Percentiles rank a stretch among this genome's conserved stretches.
phyloP scores from a whole-genome alignment of 1,140 invertebrate species.

The Heliconius melpomene region DNA sequence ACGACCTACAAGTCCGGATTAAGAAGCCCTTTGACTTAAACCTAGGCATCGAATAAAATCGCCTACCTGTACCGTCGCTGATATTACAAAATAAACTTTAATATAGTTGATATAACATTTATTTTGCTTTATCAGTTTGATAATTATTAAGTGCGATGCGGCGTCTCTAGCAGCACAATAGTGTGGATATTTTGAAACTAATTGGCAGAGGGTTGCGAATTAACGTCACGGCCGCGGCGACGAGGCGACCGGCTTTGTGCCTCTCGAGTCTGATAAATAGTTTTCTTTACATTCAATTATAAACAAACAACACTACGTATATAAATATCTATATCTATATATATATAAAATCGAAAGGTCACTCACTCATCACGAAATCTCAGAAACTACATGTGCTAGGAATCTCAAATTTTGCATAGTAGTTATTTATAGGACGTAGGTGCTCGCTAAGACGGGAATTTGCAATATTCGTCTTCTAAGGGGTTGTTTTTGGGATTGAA shows the following conservation, averaged over 20 bases:
- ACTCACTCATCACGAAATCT: no score
- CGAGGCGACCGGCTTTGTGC: slow-evolving; percentile 64
- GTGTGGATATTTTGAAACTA: slow-evolving; percentile 79
- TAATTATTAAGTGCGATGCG: slow-evolving; percentile 63
- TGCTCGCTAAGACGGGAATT: no score
- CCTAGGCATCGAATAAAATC: slow-evolving; percentile 64
- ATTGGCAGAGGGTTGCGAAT: slow-evolving; percentile 80
- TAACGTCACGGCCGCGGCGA: slow-evolving; percentile 71
- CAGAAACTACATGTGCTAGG: no score
- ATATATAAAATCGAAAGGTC: no score
- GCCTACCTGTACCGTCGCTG: slow-evolving; percentile 44
- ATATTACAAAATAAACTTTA: slow-evolving; percentile 43
- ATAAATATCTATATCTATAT: not conserved
- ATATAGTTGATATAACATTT: slow-evolving; percentile 36
- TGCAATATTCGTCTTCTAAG: no score
- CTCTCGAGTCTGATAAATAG: slow-evolving; percentile 60
- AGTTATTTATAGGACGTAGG: no score
- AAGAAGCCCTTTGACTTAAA: slow-evolving; percentile 80
- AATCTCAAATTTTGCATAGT: no score
- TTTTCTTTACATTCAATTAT: slow-evolving; percentile 47
- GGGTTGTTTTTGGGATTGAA: no score
- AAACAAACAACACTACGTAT: slow-evolving; percentile 2
- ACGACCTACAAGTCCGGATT: slow-evolving; percentile 80
- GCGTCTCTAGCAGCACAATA: slow-evolving; percentile 71
- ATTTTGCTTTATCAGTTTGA: slow-evolving; percentile 28